Evolutionary conservation across 2,113 vertebrate species (phyloP), one percentile per base, ranked within the genome.

Genomic region (Ciconia maguari): DNA sequence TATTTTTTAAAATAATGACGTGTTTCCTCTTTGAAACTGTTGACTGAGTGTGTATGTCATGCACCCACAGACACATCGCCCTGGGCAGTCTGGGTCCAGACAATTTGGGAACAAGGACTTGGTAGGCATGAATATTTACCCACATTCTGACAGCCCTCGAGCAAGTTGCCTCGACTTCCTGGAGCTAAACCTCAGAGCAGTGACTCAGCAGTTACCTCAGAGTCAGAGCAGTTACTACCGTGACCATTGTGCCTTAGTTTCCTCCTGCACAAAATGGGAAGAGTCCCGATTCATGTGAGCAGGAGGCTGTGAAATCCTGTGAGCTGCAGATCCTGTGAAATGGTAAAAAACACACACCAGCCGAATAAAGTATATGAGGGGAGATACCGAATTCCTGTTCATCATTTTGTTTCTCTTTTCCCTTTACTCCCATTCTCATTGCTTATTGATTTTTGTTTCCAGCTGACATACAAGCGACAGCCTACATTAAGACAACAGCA

Each of bases 391-490:
- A 74, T 89, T 91, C 79, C 42, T 66, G 77, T 71, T 88, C 66
- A 44, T 80, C 41, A 36, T 84, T 90, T 86, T 75, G 91, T 70
- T 93, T 94, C 92, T 90, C 83, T 90, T 96, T 94, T 84, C 91
- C 93, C 92, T 96, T 90, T 83, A 90, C 96, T 96, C 76, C 87
- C 72, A 55, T 93, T 96, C 97, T 95, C 98, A 95, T 96, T 85
- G 71, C 83, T 91, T 96, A 97, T 94, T 97, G 98, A 98, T 98
- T 98, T 98, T 96, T 95, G 78, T 96, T 98, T 97, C 94, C 91
- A 94, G 27, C 90, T 83, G 83, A 96, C 96, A 87, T 91, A 97
- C 7, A 11, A 98, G 93, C 42, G 44, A 96, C 97, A 97, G 94
- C 87, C 94, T 93, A 65, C 96, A 97, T 98, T 97, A 98, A 98